Evolutionary conservation across 1,140 invertebrate species (phyloP).

Genomic region (Drosophila mojavensis): DNA sequence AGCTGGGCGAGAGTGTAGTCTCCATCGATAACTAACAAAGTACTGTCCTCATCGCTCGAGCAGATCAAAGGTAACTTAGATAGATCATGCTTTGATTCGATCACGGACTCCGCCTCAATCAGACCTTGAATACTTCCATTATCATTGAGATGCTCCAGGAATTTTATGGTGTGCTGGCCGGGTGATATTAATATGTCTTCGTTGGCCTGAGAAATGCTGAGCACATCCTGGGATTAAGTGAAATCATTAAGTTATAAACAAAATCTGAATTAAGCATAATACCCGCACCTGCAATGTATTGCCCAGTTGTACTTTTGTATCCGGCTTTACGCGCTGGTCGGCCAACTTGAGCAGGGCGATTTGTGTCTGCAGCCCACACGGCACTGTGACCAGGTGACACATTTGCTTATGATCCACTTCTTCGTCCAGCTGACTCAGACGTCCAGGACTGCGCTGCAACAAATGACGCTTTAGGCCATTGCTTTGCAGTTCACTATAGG

Average conservation of each 20-base stretch:
- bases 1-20: conserved; percentile 83
- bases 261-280: not conserved
- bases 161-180: conserved; percentile 72
- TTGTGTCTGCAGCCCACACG: conserved; percentile 84
- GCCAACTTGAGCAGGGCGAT: conserved; percentile 84
- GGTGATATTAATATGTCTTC: conserved; percentile 70
- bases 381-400: conserved; percentile 85
- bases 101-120: conserved; percentile 20
- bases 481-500: conserved; percentile 75
- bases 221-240: conserved; percentile 73
- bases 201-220: conserved; percentile 83
- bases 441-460: conserved; percentile 47
- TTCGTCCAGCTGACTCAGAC: conserved; percentile 16
- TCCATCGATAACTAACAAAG: conserved; percentile 82
- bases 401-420: conserved; percentile 38
- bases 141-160: conserved; percentile 72
- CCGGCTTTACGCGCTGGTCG: conserved; percentile 40
- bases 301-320: conserved; percentile 54
- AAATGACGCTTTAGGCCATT: conserved; percentile 57
- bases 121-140: conserved; percentile 62
- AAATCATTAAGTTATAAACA: not conserved
- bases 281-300: conserved; percentile 73
- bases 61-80: conserved; percentile 68
- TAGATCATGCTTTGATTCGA: conserved; percentile 3
- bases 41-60: conserved; percentile 82